Evolutionary conservation across 2,888 invertebrate species (phyloP), one percentile per base, ranked within the genome.

Genomic region (Galerucella calmariensis): DNA sequence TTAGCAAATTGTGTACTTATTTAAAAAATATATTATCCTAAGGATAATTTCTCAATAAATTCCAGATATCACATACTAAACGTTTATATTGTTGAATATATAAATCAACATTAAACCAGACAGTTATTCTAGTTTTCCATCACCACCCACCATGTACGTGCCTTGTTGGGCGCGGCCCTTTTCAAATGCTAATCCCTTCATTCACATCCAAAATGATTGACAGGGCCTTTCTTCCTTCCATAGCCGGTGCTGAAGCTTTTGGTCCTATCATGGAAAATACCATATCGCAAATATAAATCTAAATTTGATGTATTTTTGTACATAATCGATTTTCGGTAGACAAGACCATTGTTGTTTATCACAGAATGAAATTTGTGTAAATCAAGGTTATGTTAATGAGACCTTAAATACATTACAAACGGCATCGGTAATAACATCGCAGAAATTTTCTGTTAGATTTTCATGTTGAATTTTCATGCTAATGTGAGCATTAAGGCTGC

Each of bases 131-230:
- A 16, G 16, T 11, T 16, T 20, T 56, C 16, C 56, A 56, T 56
- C 20, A 20, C 63, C 63, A 46, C 63, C 46, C 46, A 65, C 20
- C 46, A 46, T 16, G 75, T 79, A 81, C 79, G 20, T 27, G 68
- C 58, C n/a, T 20, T 35, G 44, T 63, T 53, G 59, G 72, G 66
- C 16, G 72, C 83, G 84, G 81, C 79, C 81, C 81, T 83, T 86
- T 85, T 85, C 85, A 85, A 85, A 85, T 85, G 85, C 77, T 86
- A 86, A 86, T 86, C 85, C 82, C 78, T 75, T 81, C 80, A 84
- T 85, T 83, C 83, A 84, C 77, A 81, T 81, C 80, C 69, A 74
- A 74, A 70, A 81, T 86, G 86, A 86, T 85, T 86, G 86, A 86
- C 86, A 83, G 82, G 81, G 81, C 84, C 83, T 82, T 84, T 83